Conservation (phyloP, 2,888 invertebrate genomes). For the Sclerodermus sp. region DNA sequence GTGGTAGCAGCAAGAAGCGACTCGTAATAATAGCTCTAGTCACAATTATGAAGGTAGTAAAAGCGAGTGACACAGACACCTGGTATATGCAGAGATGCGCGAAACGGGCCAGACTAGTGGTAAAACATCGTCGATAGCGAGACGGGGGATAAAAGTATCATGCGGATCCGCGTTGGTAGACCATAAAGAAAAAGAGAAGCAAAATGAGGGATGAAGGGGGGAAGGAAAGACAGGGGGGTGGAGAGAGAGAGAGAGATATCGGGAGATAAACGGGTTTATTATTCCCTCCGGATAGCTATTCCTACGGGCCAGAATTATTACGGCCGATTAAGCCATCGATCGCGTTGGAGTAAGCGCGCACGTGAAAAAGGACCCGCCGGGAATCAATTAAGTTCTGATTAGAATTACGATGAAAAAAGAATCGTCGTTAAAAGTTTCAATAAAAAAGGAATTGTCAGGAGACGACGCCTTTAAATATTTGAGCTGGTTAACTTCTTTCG, state of each 20-base stretch:
- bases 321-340: constrained; percentile 30
- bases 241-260: constrained; percentile 1
- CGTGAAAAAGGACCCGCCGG: constrained; percentile 11
- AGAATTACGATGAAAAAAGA: constrained; percentile 17
- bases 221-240: not conserved
- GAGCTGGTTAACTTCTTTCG: too few species aligned
- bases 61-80: too few species aligned
- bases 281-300: constrained; percentile 12
- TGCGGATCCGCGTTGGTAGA: too few species aligned
- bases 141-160: too few species aligned
- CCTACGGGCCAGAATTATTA: constrained; percentile 25
- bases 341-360: constrained; percentile 7
- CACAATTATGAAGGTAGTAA: too few species aligned
- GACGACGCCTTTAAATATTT: constrained; percentile 3
- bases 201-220: not conserved
- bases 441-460: not conserved
- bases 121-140: too few species aligned
- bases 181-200: too few species aligned
- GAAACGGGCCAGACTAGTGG: too few species aligned
- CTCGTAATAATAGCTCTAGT: too few species aligned
- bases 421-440: not conserved
- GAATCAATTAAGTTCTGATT: constrained; percentile 30
- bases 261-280: constrained; percentile 11
- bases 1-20: too few species aligned
- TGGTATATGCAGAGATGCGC: too few species aligned